Percentiles rank a stretch among this genome's conserved stretches.
phyloP scores from a whole-genome alignment of 2,797 vertebrate species.

The Platalea minor region DNA sequence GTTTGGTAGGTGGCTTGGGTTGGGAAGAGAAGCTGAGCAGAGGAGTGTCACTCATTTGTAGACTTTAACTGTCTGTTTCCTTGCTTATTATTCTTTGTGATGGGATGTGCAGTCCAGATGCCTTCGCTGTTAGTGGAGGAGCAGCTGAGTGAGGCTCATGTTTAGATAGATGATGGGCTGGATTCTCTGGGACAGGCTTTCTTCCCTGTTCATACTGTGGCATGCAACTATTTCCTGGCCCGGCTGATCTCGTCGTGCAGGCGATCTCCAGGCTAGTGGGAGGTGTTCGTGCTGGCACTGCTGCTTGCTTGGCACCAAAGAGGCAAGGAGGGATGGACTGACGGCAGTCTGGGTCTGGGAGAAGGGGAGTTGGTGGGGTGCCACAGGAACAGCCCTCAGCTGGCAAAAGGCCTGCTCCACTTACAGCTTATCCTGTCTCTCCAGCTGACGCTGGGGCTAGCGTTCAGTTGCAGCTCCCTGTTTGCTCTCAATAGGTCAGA shows the following conservation, averaged over 20 bases:
- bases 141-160: neutral
- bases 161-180: neutral
- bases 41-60: neutral
- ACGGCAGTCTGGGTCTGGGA: neutral
- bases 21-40: neutral
- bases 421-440: neutral
- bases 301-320: neutral
- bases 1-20: neutral
- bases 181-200: neutral
- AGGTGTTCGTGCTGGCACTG: neutral
- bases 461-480: neutral
- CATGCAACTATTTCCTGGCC: neutral
- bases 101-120: neutral
- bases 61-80: neutral
- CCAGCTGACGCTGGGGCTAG: neutral
- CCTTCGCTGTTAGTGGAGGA: neutral
- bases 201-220: neutral
- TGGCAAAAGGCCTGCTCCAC: neutral
- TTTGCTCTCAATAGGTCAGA: neutral
- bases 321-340: neutral
- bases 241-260: fast-evolving
- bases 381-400: neutral
- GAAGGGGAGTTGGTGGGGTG: neutral
- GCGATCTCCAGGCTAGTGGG: neutral
- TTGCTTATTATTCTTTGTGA: neutral